Evolutionary conservation across 2,113 vertebrate species (phyloP), one percentile per base, ranked within the genome.

Genomic region (Lutjanus erythropterus): DNA sequence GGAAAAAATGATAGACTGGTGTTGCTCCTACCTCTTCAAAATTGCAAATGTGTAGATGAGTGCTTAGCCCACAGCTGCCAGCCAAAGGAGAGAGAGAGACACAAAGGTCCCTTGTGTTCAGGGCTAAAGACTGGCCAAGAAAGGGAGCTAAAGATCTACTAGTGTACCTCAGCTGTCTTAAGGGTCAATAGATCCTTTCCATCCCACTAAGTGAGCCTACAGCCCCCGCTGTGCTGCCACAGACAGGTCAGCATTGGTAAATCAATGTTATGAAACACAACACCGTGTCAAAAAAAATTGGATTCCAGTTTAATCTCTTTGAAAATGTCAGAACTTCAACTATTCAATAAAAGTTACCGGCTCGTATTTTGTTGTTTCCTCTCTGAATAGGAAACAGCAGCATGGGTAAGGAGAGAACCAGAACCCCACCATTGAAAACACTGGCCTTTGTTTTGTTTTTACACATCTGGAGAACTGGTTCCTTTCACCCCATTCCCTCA

Each of bases 121-220:
- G 66, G 74, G 88, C 84, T 80, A 89, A 90, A 90, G 86, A 89
- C 80, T 67, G 82, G 91, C 90, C 85, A 85, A 91, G 84, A 89
- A 88, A 88, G 85, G 71, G 70, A 87, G 87, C 86, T 86, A 90
- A 93, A 90, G 84, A 80, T 91, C 88, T 86, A 80, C 89, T 85
- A 80, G 89, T 90, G 91, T 92, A 93, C 81, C 88, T 94, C 90
- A 94, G 93, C 95, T 94, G 91, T 92, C 88, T 83, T 75, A 81
- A 84, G 92, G 87, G 89, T 93, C 89, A 86, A 90, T 83, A 87
- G 81, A 89, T 82, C 71, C 85, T 85, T 88, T 89, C 75, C 83
- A 79, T 84, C 64, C 27, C 50, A 47, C 72, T 75, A 78, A 89
- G 88, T 66, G 56, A 71, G 76, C 73, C 59, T 72, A 56, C 62